Base-by-base conservation (phyloP, 2,797 vertebrate species). In the Hippocampus kuda region DNA sequence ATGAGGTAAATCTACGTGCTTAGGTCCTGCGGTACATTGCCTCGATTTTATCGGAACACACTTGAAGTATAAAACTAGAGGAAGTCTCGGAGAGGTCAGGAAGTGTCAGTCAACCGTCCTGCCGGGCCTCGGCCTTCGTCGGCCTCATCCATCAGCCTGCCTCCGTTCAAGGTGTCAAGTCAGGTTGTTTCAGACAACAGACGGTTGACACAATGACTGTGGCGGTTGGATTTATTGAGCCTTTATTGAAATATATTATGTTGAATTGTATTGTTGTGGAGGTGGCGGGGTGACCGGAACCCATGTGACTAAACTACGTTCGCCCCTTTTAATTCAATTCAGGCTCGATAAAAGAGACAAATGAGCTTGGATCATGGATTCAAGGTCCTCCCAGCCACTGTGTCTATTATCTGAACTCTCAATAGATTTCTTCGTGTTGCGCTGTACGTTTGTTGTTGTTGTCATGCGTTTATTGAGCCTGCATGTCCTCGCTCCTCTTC, bases 91-190 rank as follows among this genome's bases (percentile, higher is more conserved):
- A 78, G 81, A 82, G 86, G 74, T 87, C 65, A 81, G 67, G 72
- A 80, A 73, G 72, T 78, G 84, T 86, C 85, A 64, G 70, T 88
- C 86, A 86, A 68, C 77, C 84, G 83, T 82, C 82, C 65, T 70
- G 75, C 67, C 76, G 67, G 13, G 38, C 66, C 72, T 77, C 76
- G 67, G 77, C 79, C 84, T 71, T 73, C 13, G 67, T 63, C 70
- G 71, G 81, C 57, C 72, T 83, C 76, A 78, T 77, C 77, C 42
- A 81, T 85, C 86, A 83, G 38, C 78, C 77, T 59, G 34, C 59
- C 75, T 82, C 73, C 79, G 75, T 83, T 87, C 86, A 82, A 87
- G 88, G 82, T 86, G 85, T 89, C 84, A 88, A 72, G 82, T 79
- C 76, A 74, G 81, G 81, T 85, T 85, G 75, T 73, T 76, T 74